Percentiles rank a stretch among this genome's conserved stretches.
Evolutionary conservation across 2,797 vertebrate species (phyloP).

Genomic region (Syncerus caffer): DNA sequence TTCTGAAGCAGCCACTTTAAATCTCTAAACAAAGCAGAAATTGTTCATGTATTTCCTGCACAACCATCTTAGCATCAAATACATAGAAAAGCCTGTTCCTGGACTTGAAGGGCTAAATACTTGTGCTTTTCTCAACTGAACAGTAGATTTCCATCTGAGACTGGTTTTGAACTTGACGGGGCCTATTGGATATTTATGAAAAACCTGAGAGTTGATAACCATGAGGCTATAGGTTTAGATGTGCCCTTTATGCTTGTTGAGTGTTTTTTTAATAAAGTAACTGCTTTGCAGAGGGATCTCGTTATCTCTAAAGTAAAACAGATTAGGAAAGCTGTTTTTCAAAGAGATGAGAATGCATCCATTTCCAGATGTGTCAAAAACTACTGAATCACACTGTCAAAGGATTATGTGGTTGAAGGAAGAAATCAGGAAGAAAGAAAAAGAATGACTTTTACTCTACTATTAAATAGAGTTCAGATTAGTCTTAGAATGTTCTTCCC

Average conservation of each 20-base stretch:
- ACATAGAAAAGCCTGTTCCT: slow-evolving; percentile 24
- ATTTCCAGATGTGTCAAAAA: slow-evolving; percentile 77
- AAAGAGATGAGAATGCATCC: slow-evolving; percentile 72
- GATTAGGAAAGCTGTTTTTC: slow-evolving; percentile 78
- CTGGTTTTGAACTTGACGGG: slow-evolving; percentile 75
- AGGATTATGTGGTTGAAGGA: slow-evolving; percentile 58
- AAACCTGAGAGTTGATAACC: slow-evolving; percentile 71
- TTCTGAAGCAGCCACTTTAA: slow-evolving; percentile 39
- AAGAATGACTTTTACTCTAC: slow-evolving; percentile 29
- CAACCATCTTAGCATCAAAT: neutral
- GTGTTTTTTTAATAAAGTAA: slow-evolving; percentile 77
- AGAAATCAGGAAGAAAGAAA: slow-evolving; percentile 53
- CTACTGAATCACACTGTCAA: slow-evolving; percentile 77
- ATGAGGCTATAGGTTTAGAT: slow-evolving; percentile 61
- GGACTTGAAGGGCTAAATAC: slow-evolving; percentile 52
- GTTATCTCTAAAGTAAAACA: slow-evolving; percentile 78
- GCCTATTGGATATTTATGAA: slow-evolving; percentile 76
- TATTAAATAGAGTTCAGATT: slow-evolving; percentile 56
- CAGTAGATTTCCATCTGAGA: slow-evolving; percentile 69
- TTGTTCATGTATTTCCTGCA: neutral
- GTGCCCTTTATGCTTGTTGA: slow-evolving; percentile 72
- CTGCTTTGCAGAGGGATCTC: slow-evolving; percentile 76
- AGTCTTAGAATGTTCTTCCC: slow-evolving; percentile 28
- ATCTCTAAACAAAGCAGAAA: slow-evolving; percentile 43
- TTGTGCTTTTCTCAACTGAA: slow-evolving; percentile 63